phyloP scores from a whole-genome alignment of 2,888 invertebrate genomes.

The Amphipyra tragopoginis region DNA sequence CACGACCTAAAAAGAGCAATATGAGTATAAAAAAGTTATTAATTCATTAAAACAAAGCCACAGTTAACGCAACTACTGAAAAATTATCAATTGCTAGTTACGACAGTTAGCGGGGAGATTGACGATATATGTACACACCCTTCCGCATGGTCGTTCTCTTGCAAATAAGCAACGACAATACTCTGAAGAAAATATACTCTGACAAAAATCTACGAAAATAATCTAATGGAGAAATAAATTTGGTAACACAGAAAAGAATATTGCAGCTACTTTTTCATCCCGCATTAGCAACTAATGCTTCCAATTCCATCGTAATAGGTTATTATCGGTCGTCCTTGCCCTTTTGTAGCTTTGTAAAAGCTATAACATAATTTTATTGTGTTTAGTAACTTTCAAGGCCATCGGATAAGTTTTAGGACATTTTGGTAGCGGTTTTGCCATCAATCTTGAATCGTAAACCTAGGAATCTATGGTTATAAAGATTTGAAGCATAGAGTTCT shows the following conservation, averaged over 20 bases:
- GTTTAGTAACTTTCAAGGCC: constrained; percentile 33
- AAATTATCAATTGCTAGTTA: no score
- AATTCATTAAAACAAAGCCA: no score
- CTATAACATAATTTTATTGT: constrained; percentile 22
- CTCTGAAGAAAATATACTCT: background rate
- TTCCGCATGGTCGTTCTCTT: no score
- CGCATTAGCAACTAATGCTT: background rate
- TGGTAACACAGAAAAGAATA: background rate
- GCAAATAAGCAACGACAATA: no score
- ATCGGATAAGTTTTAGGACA: constrained; percentile 26
- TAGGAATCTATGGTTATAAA: no score
- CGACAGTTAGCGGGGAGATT: no score
- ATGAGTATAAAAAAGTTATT: no score
- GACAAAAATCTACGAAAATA: background rate
- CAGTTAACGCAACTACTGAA: no score
- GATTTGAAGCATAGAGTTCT: background rate
- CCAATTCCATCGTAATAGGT: constrained; percentile 4
- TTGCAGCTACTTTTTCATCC: background rate
- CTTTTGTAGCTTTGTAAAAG: constrained; percentile 13
- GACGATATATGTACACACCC: no score
- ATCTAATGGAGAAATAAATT: background rate
- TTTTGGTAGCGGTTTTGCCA: constrained; percentile 13
- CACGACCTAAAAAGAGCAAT: no score
- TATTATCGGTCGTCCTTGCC: constrained; percentile 13
- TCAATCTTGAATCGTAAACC: constrained; percentile 27